Conservation (phyloP, 2,113 vertebrate species). For the Sapayoa aenigma region DNA sequence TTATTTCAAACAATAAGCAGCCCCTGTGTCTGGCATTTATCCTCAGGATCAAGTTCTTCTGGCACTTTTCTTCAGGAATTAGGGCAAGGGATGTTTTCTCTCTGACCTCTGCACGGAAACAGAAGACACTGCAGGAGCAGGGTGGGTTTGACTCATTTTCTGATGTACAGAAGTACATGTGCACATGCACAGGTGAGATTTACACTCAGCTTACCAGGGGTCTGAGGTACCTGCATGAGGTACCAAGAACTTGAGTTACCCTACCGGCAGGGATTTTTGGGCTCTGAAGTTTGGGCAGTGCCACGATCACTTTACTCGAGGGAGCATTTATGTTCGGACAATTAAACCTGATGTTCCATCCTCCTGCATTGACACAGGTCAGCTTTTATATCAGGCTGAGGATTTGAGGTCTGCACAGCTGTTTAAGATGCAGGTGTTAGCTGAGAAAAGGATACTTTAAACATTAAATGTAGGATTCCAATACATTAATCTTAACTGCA, state of each 20-base stretch:
- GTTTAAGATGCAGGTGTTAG: too few species aligned
- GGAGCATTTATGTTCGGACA: not conserved
- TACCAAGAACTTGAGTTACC: not conserved
- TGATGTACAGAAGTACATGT: not conserved
- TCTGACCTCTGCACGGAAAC: not conserved
- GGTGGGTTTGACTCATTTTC: not conserved
- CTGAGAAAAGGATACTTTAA: not conserved
- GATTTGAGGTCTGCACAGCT: not conserved
- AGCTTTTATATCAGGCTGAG: not conserved
- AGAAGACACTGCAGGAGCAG: not conserved
- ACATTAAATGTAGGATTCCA: not conserved
- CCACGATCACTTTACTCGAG: not conserved
- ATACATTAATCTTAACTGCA: not conserved
- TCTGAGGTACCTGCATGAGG: not conserved
- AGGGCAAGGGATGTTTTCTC: accelerated
- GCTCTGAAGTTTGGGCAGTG: too few species aligned
- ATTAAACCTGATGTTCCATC: not conserved
- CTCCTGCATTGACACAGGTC: not conserved
- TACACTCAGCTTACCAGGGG: too few species aligned
- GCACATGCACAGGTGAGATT: not conserved
- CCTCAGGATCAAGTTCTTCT: not conserved
- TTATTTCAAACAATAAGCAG: not conserved
- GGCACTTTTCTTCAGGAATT: not conserved
- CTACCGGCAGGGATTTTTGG: not conserved
- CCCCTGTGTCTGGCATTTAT: accelerated